Base-by-base conservation (phyloP, 2,113 vertebrate species). In the Hylia prasina region DNA sequence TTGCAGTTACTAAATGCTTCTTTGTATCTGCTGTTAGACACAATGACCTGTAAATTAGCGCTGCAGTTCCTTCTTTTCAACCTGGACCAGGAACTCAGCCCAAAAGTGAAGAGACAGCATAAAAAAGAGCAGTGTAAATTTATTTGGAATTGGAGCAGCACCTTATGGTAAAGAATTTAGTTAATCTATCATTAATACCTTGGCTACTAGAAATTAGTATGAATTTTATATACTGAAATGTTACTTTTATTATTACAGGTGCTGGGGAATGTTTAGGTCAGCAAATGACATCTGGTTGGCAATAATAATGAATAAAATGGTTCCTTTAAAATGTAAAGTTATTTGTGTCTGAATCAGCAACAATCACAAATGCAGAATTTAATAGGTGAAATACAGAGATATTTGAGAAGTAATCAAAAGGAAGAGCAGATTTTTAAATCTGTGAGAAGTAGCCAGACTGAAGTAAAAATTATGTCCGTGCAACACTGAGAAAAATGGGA, bases 51-150 rank as follows among this genome's bases (percentile, higher is more conserved):
- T 18, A 33, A 56, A 25, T 3, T 70, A 51, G 42, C 13, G 5
- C 12, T 18, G 33, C 30, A 45, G 14, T 37, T 68, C 9, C 3
- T 33, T 33, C 16, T 60, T 57, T 11, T 22, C 9, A 33, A 18
- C 9, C 17, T 15, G 40, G 8, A 57, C 4, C 8, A 39, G 27
- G 5, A 86, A 13, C 33, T 58, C 13, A 7, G 20, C 0, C 1
- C 4, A n/a, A 33, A 51, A 54, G 8, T 15, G 5, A 82, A 63
- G 30, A 72, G 4, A 31, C 3, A 14, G 12, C 18, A 68, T 24
- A 6, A 90, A 60, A 28, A 76, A 53, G 1, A 57, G 10, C 9
- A 69, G 4, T 1, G 37, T 11, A 57, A n/a, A 40, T 44, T 56
- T 28, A 40, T 40, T 13, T 65, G 66, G 37, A 72, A 68, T 48